A percentile compares a stretch with the other conserved stretches of the same genome.
These are phyloP conservation scores for Drosophila funebris DNA, from an alignment of 1,140 invertebrate species.

Conservation along the genomic window DNA sequence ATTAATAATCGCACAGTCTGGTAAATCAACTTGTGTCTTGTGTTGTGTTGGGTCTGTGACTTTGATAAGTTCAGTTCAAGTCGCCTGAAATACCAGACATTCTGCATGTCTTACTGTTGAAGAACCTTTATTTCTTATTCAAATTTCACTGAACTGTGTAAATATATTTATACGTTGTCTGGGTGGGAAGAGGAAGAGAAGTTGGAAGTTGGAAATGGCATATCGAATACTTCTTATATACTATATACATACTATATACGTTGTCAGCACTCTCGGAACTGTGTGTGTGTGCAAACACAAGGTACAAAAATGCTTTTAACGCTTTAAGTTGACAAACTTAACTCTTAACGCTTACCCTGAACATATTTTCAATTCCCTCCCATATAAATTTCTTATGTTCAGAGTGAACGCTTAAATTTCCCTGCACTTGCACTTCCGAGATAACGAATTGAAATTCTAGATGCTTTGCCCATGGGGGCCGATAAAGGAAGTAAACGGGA, in stretches of 20 bases:
- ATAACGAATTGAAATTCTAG: constrained; percentile 78
- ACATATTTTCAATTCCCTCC: constrained; percentile 25
- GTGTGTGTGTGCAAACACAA: constrained; percentile 55
- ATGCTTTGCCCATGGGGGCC: constrained; percentile 39
- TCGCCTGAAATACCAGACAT: background rate
- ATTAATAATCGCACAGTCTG: background rate
- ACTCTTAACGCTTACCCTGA: constrained; percentile 11
- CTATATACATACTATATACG: too few relatives aligned
- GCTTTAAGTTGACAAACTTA: constrained; percentile 52
- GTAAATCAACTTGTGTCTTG: background rate
- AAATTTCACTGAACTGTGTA: constrained; percentile 57
- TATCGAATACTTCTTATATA: too few relatives aligned
- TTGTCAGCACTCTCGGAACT: constrained; percentile 3
- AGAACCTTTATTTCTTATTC: constrained; percentile 1
- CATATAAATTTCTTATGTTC: constrained; percentile 8
- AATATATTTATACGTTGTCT: constrained; percentile 54
- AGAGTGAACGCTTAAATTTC: constrained; percentile 15
- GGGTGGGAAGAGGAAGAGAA: too few relatives aligned
- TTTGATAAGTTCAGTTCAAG: background rate
- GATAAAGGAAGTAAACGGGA: constrained; percentile 61
- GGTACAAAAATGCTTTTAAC: constrained; percentile 37
- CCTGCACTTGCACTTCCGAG: constrained; percentile 67
- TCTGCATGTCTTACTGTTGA: too few relatives aligned
- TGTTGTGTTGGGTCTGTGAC: background rate
- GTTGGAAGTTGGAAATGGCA: too few relatives aligned